Base-by-base conservation (phyloP, 2,113 vertebrate genomes). In the Dipodomys merriami region DNA sequence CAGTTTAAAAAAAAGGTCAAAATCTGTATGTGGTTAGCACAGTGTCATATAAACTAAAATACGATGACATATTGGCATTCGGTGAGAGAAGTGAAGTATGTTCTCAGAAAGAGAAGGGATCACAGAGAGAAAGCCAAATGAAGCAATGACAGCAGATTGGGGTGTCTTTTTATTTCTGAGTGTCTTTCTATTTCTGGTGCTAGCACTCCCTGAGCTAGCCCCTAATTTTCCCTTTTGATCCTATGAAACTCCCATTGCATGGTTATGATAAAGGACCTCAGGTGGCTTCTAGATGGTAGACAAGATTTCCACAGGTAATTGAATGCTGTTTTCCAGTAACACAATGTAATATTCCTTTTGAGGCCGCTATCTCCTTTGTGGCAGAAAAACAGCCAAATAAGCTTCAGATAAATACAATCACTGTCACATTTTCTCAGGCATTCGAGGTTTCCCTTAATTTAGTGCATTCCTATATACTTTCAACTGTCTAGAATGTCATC, bases 251-350 rank as follows among this genome's bases (percentile, higher is more conserved):
- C 15, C 8, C 23, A 88, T n/a, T 29, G 22, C 13, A 35, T 3
- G 6, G 30, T 35, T 77, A 64, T 1, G n/a, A 78, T 29, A 35
- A 76, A 46, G 46, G 25, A 20, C 67, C 46, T 33, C 33, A 29
- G 35, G 44, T 9, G 35, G 44, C 84, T 76, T 74, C 64, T 81
- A 15, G 2, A 4, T 83, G 49, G 68, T 19, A 22, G 65, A 46
- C 53, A 84, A 83, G 44, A 44, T 71, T 81, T 86, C 62, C 62
- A 65, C 2, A 44, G 39, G 16, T 6, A 1, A 65, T 13, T 82
- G 79, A 88, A 80, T 30, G 73, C 67, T 46, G 83, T 76, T 83
- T 72, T 79, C 44, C 39, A 76, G 20, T 76, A 29, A 86, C 67
- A 73, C 39, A 83, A 64, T 29, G 67, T 53, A 44, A 46, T 68